Base-by-base conservation (phyloP, 2,888 invertebrate genomes). In the Phania funesta region DNA sequence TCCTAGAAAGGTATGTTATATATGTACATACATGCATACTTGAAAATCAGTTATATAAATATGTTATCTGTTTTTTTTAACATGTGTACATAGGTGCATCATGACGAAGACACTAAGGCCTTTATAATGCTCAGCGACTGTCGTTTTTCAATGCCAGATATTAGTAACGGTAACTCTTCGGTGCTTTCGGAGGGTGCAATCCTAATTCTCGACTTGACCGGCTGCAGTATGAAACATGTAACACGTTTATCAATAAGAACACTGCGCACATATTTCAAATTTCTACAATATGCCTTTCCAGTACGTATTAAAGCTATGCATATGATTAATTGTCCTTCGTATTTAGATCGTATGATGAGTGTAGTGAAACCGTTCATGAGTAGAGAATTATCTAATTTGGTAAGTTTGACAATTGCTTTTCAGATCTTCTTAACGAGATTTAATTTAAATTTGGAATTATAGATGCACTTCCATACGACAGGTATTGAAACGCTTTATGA, bases 121-220 rank as follows among this genome's bases (percentile, higher is more conserved):
- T 94, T 95, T 91, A 94, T 95, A 88, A 94, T 95, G 93, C 89
- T 95, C n/a, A 93, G 93, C 0, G 95, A 95, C 87, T 93, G 94
- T 52, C 92, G 95, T 18, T 89, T 89, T 26, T 76, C 86, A 18
- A 86, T 85, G 52, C 84, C 83, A 8, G 89, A 89, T 62, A n/a
- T 76, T 6, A 86, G 83, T 71, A 32, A 71, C 7, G 56, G 58
- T 1, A 56, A 80, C 5, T 76, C 78, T 11, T 29, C 48, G 38
- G 22, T 75, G 26, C 79, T 89, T 41, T 88, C 89, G 9, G 85
- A 8, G 38, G 95, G 95, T 5, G 95, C 95, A 87, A 92, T 95
- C 54, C 94, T 94, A 0, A 93, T 95, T 58, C 95, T 95, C 84
- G 95, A 95, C 87, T 93, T 94, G 87, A 92, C 92, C 0, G 94